Percentiles rank a stretch among this genome's conserved stretches.
Evolutionary conservation across 2,113 vertebrate species (phyloP).

Genomic region (Pycnonotus jocosus): DNA sequence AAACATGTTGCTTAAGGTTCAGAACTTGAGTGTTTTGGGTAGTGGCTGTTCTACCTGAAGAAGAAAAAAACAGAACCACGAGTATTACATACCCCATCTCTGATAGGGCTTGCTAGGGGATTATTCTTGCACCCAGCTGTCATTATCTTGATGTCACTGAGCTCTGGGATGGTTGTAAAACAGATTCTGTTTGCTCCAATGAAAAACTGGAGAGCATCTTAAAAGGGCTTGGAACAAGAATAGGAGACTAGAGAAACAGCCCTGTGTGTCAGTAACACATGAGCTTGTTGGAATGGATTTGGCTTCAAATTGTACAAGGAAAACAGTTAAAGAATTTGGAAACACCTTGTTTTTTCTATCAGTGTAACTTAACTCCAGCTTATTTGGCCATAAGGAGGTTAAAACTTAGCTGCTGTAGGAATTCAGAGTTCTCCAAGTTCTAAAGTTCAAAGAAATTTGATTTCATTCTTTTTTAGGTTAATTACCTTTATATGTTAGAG

Average conservation of each 20-base stretch:
- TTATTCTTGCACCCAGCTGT: neutral
- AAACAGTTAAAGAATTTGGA: neutral
- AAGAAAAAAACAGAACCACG: accelerated
- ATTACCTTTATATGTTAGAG: neutral
- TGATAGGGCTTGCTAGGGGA: neutral
- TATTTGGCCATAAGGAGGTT: neutral
- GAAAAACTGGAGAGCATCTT: neutral
- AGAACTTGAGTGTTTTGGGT: neutral
- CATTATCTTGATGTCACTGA: accelerated
- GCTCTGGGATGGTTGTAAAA: neutral
- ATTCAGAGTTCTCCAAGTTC: neutral
- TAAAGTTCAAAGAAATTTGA: neutral
- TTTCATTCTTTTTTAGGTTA: neutral
- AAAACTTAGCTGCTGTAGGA: neutral
- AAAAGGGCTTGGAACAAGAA: neutral
- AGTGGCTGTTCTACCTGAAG: neutral
- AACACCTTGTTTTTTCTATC: neutral
- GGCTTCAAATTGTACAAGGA: neutral
- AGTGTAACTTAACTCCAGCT: neutral
- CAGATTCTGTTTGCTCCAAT: neutral
- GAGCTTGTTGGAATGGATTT: neutral
- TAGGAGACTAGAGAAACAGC: neutral
- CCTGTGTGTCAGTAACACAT: accelerated
- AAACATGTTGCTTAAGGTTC: neutral
- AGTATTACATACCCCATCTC: neutral